phyloP scores from a whole-genome alignment of 92 coral and sea anemone genomes.

The Nematostella vectensis region DNA sequence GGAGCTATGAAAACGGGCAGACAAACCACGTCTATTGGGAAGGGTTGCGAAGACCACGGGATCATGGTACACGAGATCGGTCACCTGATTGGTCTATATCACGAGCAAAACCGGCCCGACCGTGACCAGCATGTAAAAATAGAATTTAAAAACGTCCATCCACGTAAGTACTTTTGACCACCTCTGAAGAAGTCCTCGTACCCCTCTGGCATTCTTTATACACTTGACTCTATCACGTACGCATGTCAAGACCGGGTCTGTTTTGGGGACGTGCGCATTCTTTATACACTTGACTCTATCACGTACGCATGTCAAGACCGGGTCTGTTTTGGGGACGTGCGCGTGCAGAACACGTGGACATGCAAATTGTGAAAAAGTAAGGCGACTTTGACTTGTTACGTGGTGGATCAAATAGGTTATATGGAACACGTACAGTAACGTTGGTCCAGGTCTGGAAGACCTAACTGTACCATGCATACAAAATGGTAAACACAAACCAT shows the following conservation, averaged over 20 bases:
- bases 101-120: constrained; percentile 81
- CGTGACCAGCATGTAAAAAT: constrained; percentile 58
- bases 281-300: too few relatives aligned
- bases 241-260: not conserved
- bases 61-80: constrained; percentile 73
- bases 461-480: too few relatives aligned
- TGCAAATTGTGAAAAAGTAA: too few relatives aligned
- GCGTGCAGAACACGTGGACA: too few relatives aligned
- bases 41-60: constrained; percentile 46
- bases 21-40: constrained; percentile 55
- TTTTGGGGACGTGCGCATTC: not conserved
- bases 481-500: not conserved
- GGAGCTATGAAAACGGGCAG: constrained; percentile 42
- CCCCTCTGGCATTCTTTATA: too few relatives aligned
- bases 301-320: too few relatives aligned
- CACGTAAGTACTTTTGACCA: constrained; percentile 26
- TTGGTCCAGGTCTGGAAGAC: too few relatives aligned
- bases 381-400: too few relatives aligned
- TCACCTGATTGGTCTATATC: constrained; percentile 72
- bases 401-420: too few relatives aligned
- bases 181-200: too few relatives aligned
- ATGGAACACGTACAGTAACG: too few relatives aligned
- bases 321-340: not conserved
- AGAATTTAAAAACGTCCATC: constrained; percentile 37
- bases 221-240: too few relatives aligned